Conservation (phyloP, 2,113 vertebrate genomes). For the Perccottus glenii region DNA sequence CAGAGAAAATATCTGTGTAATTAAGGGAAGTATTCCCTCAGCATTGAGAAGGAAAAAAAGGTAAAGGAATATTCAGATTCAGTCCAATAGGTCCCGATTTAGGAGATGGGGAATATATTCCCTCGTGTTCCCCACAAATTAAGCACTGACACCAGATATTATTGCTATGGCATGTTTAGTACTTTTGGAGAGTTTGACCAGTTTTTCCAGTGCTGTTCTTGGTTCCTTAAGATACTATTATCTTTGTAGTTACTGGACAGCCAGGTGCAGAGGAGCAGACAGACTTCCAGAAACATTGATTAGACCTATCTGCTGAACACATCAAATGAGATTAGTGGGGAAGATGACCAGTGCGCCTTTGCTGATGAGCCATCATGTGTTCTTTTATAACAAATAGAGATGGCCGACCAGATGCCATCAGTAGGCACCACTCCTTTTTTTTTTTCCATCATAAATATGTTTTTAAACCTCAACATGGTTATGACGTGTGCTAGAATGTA, state of each 20-base stretch:
- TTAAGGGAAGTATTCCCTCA: too few relatives aligned
- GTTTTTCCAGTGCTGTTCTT: background rate
- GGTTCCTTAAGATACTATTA: conserved; percentile 13
- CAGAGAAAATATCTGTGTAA: too few relatives aligned
- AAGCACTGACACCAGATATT: too few relatives aligned
- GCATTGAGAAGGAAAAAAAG: too few relatives aligned
- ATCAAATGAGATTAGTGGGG: conserved; percentile 58
- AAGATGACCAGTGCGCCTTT: conserved; percentile 49
- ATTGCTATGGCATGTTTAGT: background rate
- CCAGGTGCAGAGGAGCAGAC: conserved; percentile 18
- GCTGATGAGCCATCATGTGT: conserved; percentile 39
- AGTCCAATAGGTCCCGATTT: too few relatives aligned
- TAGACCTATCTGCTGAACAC: conserved; percentile 51
- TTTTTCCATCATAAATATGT: too few relatives aligned
- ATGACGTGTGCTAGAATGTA: too few relatives aligned
- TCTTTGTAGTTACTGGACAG: conserved; percentile 44
- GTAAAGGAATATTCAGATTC: too few relatives aligned
- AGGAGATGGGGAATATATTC: too few relatives aligned
- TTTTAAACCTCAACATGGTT: too few relatives aligned
- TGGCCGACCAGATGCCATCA: conserved; percentile 15
- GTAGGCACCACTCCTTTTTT: conserved; percentile 1
- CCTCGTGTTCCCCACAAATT: too few relatives aligned
- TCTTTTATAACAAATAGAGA: conserved; percentile 30
- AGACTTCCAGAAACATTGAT: conserved; percentile 60
- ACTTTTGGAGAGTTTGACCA: background rate